Evolutionary conservation across 1,140 invertebrate genomes (phyloP), one percentile per base, ranked within the genome.

Genomic region (Thaumetopoea pityocampa): DNA sequence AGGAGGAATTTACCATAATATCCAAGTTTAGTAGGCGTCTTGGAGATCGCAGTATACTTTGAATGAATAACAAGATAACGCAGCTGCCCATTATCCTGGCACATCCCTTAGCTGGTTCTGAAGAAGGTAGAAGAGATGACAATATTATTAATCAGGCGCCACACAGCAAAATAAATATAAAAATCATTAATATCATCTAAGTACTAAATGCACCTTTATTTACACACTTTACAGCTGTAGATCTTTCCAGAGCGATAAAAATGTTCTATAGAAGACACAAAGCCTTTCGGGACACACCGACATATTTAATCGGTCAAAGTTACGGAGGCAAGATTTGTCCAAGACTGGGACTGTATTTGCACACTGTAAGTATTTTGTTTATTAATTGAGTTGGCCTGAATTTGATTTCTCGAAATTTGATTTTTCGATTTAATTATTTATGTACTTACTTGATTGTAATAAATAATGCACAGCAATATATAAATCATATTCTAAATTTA

Each of bases 271-370:
- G 78, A 16, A 82, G 71, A 34, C 59, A 86, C 24, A 80, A 86
- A 34, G 82, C 89, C 28, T 90, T 90, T 67, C 77, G 89, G 59
- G 83, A 77, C 44, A 85, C 88, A 20, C 89, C 91, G 0, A 85
- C 91, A 15, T 93, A 90, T 58, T 85, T 93, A 20, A 89, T 92
- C 63, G 89, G 88, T 4, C 90, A 92, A 69, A 91, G 90, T 12
- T 92, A 92, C 65, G 91, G 91, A 32, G 91, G 91, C 2, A 93
- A 93, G 78, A 89, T 92, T 86, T 87, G 88, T 42, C 88, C 89
- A 12, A 87, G 89, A 53, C 88, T 92, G 59, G 88, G 77, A 54
- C 81, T 80, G 48, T 82, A 82, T 60, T 64, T 87, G 27, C 54
- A 70, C 27, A 64, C 67, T 55, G 85, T 86, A 55, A 7, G 46